Evolutionary conservation across 2,888 invertebrate genomes (phyloP), one percentile per base, ranked within the genome.

Genomic region (Myopa tessellatipennis): DNA sequence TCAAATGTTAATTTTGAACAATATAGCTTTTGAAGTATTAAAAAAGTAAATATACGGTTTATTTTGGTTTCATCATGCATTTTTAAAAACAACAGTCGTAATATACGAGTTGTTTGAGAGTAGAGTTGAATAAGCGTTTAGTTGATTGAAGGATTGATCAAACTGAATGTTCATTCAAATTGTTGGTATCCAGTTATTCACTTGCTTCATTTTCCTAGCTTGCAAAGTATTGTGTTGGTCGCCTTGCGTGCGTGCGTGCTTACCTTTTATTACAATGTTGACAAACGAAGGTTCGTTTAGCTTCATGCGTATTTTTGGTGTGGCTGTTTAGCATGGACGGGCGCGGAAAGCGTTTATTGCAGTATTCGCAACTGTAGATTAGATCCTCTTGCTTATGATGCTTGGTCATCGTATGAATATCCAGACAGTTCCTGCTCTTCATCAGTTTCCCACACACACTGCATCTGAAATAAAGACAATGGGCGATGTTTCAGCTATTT

Each of bases 231-330:
- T 26, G 26, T 26, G 26, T 26, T 26, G 2, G 26, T 26, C 26
- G 26, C 26, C 2, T 26, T 26, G 26, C 26, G 26, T 1, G 26
- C 26, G 26, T 26, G 26, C 26, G 26, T 26, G 26, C 26, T 26
- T 80, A 83, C 83, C 81, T 79, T 79, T 83, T 83, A 65, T 80
- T 79, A 55, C 83, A 83, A 67, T 81, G 79, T 72, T 82, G 76
- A 50, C 83, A 83, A 60, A 74, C 6, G 34, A 71, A 74, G 26
- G 40, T 69, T 40, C 58, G 6, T 14, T 78, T 50, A 16, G 70
- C 52, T 61, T 74, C 38, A 40, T 78, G 77, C 16, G 58, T 60
- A 40, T 50, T 50, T 26, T 63, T 73, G 3, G 68, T 16, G 40
- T 76, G 76, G 8, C 61, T 26, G 7, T 73, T 73, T 16, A 68